A percentile compares a stretch with the other conserved stretches of the same genome.
phyloP scores from a whole-genome alignment of 2,797 vertebrate genomes.

The Tinamus major region DNA sequence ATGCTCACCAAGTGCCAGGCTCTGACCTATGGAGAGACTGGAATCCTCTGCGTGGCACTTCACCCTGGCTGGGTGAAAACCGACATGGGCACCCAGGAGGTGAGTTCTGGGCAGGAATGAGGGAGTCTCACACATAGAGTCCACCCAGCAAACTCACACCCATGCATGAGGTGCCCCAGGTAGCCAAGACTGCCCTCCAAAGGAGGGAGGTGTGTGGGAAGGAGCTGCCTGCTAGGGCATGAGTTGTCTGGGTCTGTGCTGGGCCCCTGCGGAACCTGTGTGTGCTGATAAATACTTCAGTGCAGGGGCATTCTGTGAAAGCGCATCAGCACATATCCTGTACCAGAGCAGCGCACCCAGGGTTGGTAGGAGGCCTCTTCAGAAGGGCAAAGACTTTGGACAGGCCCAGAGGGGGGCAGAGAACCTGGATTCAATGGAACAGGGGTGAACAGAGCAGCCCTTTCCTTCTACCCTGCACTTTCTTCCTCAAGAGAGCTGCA shows the following conservation, averaged over 20 bases:
- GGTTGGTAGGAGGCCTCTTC: neutral
- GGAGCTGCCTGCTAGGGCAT: neutral
- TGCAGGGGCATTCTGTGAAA: neutral
- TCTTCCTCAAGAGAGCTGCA: neutral
- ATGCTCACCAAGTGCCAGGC: slow-evolving; percentile 67
- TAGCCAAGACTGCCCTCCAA: neutral
- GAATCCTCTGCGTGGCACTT: slow-evolving; percentile 64
- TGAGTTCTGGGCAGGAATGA: neutral
- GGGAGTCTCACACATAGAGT: neutral
- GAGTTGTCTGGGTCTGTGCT: neutral
- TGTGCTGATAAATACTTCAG: neutral
- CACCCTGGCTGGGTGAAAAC: slow-evolving; percentile 74
- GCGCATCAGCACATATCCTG: neutral
- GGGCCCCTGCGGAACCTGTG: neutral
- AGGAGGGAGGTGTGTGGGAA: neutral
- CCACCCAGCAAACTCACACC: neutral
- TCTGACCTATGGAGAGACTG: slow-evolving; percentile 36
- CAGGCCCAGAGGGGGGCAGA: neutral
- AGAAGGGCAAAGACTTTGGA: neutral
- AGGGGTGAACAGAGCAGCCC: neutral
- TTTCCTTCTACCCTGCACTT: neutral
- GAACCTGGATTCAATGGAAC: neutral
- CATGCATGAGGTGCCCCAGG: neutral
- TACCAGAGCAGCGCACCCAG: neutral
- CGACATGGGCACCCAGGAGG: slow-evolving; percentile 61